Percentiles rank a stretch among this genome's conserved stretches.
Evolutionary conservation across 2,888 invertebrate genomes (phyloP).

Genomic region (Himalopsyche kuldschensis): DNA sequence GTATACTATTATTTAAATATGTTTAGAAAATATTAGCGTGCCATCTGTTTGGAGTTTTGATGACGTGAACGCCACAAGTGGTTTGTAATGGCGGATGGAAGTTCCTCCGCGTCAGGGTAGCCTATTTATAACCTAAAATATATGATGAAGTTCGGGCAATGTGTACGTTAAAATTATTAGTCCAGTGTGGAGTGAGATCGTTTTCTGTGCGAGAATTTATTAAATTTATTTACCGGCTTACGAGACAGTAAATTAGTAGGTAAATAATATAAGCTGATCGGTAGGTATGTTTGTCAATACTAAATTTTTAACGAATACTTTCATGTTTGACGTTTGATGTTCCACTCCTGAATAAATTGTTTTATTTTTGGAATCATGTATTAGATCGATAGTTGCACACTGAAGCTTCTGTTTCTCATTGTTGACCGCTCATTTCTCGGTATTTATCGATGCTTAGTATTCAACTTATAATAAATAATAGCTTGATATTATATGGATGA

Average conservation of each 20-base stretch:
- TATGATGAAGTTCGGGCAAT: constrained; percentile 62
- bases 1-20: constrained; percentile 6
- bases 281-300: constrained; percentile 37
- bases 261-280: constrained; percentile 19
- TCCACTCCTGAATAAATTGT: constrained; percentile 7
- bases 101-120: constrained; percentile 52
- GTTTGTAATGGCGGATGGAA: constrained; percentile 59
- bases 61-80: constrained; percentile 48
- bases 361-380: constrained; percentile 17
- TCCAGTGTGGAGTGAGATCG: constrained; percentile 45
- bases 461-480: constrained; percentile 18
- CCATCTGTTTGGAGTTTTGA: constrained; percentile 7
- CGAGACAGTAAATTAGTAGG: constrained; percentile 29
- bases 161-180: constrained; percentile 60
- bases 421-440: constrained; percentile 2
- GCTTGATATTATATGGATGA: constrained; percentile 19
- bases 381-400: constrained; percentile 15
- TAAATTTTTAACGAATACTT: constrained; percentile 28
- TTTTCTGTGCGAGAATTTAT: constrained; percentile 19
- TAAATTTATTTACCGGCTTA: constrained; percentile 24
- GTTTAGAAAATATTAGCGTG: not conserved
- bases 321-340: constrained; percentile 32
- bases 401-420: not conserved
- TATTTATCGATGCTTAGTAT: constrained; percentile 14
- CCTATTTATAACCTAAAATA: constrained; percentile 64